Conservation (phyloP, 2,888 invertebrate genomes). For the Lithodes maja region DNA sequence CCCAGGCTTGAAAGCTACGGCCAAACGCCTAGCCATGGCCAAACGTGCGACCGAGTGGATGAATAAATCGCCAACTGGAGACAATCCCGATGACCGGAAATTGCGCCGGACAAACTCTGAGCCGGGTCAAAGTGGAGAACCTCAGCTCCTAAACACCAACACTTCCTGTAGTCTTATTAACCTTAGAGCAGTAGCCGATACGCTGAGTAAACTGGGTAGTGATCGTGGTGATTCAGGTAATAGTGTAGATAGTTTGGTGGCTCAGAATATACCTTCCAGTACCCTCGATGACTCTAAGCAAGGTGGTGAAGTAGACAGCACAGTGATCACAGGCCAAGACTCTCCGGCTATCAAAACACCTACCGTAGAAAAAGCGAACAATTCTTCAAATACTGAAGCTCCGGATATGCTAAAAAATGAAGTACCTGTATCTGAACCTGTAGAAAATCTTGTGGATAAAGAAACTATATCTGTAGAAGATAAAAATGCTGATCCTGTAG, state of each 20-base stretch:
- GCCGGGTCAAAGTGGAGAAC: neutral
- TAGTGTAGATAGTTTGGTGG: neutral
- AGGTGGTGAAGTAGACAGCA: neutral
- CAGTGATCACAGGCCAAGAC: neutral
- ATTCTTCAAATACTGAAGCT: no score
- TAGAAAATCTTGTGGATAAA: neutral
- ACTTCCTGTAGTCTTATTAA: neutral
- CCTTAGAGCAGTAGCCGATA: neutral
- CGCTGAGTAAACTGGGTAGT: neutral
- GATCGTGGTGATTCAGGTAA: neutral
- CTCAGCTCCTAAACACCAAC: neutral
- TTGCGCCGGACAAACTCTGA: conserved; percentile 16
- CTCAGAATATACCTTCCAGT: neutral
- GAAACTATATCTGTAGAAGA: neutral
- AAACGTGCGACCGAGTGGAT: neutral
- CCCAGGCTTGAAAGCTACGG: conserved; percentile 31
- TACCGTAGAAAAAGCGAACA: no score
- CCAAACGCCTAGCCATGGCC: neutral
- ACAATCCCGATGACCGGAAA: neutral
- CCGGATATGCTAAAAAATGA: no score
- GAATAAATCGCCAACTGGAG: neutral
- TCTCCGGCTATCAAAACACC: neutral
- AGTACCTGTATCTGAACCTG: no score
- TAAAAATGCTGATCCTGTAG: neutral
- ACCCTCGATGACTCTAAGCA: neutral